Evolutionary conservation across 2,888 invertebrate genomes (phyloP), one percentile per base, ranked within the genome.

Genomic region (Ochropacha duplaris): DNA sequence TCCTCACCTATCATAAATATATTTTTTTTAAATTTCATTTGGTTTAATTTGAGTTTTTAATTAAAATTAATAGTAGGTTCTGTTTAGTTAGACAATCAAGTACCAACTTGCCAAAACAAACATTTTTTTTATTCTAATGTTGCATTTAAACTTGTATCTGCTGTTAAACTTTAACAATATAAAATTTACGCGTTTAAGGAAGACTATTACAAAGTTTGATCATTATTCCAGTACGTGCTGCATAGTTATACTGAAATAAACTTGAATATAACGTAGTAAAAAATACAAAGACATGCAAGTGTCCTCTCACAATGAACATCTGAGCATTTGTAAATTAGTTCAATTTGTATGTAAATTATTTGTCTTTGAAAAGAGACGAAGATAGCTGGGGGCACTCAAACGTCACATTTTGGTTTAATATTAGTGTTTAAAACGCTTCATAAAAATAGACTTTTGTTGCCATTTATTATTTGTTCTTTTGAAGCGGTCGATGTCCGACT

Each of bases 291-390:
- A 26, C 51, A 34, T 49, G 57, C 60, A 58, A 52, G 58, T 62
- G 56, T 50, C 54, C 58, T 59, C 62, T 58, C 49, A 51, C 66
- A 69, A 68, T 65, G 71, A 68, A 67, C 69, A 66, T 70, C 74
- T 72, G 69, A 67, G 66, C 65, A 64, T 60, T 71, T 70, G 72
- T 70, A 71, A 71, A 76, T 78, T 66, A 74, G 71, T 72, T 74
- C 69, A 68, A 75, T 78, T 78, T 76, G 71, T 65, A 78, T 78
- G 78, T 64, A 65, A 78, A 78, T 78, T 64, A 62, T n/a, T n/a
- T 57, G 55, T 58, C 62, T 57, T 59, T 67, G 59, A 56, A 61
- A 66, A 70, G 31, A 71, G 68, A 68, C 66, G 50, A 54, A 11
- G 44, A 44, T 44, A 36, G 54, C 22, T 59, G 26, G 22, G 26